These are phyloP conservation scores for Aproaerema taeniolella DNA, from an alignment of 2,888 invertebrate genomes.

Conservation along the genomic window DNA sequence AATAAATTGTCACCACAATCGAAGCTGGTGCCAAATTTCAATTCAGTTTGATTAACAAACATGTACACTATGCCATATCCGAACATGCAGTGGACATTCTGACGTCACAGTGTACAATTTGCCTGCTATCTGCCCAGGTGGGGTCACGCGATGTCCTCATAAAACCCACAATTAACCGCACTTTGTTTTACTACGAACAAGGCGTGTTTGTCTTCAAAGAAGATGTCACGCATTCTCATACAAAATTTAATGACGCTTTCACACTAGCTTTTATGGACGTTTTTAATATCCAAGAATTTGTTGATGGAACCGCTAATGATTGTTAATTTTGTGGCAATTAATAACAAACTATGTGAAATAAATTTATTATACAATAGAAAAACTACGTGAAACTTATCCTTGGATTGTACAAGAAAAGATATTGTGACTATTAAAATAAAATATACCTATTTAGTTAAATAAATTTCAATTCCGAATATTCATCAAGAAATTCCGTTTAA, in stretches of 20 bases:
- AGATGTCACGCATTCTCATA: constrained; percentile 49
- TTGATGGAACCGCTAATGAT: background rate
- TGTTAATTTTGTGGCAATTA: too few species aligned
- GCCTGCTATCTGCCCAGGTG: constrained; percentile 50
- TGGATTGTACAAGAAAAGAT: too few species aligned
- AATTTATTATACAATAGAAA: too few species aligned
- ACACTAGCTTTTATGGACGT: constrained; percentile 32
- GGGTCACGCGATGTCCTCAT: constrained; percentile 66
- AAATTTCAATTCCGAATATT: too few species aligned
- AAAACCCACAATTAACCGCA: constrained; percentile 66
- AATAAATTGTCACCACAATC: too few species aligned
- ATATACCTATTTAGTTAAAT: too few species aligned
- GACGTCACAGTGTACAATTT: constrained; percentile 42
- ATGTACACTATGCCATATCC: constrained; percentile 14
- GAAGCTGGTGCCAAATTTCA: background rate
- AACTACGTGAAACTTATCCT: too few species aligned
- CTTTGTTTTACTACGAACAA: constrained; percentile 58
- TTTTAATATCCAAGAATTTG: constrained; percentile 15
- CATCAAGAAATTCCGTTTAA: constrained; percentile 4
- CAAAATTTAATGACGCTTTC: constrained; percentile 43
- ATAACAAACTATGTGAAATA: too few species aligned
- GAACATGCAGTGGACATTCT: constrained; percentile 4
- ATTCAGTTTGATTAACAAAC: constrained; percentile 4
- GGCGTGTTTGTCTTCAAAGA: constrained; percentile 60
- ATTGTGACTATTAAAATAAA: too few species aligned